Evolutionary conservation across 2,888 invertebrate species (phyloP), one percentile per base, ranked within the genome.

Genomic region (Gymnoscelis rufifasciata): DNA sequence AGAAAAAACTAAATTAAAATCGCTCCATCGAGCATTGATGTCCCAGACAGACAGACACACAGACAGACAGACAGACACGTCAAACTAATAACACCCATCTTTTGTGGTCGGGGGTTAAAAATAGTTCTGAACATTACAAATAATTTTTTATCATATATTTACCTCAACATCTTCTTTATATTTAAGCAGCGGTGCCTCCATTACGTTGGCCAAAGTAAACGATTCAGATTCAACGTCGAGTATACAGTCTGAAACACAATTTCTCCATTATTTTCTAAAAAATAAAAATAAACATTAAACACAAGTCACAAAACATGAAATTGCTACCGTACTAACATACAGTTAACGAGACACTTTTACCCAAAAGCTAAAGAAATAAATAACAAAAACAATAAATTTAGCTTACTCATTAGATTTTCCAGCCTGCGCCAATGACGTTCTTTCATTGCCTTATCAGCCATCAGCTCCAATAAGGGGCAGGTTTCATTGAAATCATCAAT

Each of bases 401-500:
- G n/a, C 65, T 64, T 38, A 87, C 88, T 71, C 70, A 91, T 79
- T 7, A 90, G 65, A 1, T 77, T 73, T 55, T 90, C 90, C 10
- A 91, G 61, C 57, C 90, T 77, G 42, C 87, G 88, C 95, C 95
- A 95, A 71, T 95, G 95, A 3, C 95, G 89, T 3, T 92, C 92
- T 68, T 94, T 93, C 93, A 95, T 94, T 1, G 94, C 92, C 68
- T 95, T 95, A 66, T 95, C 94, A 2, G 96, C 93, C 96, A 97
- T 96, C 56, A 96, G 66, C 71, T 96, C 95, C 19, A 97, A 76
- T 24, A 97, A 71, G 0, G 96, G 96, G 68, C 95, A 95, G 6
- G 93, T 94, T 74, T 96, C 93, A 68, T 94, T 96, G 72, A 97
- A 97, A 68, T 97, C 96, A 59, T 97, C 96, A 51, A 97, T 96